Conservation (phyloP, 1,140 invertebrate genomes). For the Eulimnadia texana region DNA sequence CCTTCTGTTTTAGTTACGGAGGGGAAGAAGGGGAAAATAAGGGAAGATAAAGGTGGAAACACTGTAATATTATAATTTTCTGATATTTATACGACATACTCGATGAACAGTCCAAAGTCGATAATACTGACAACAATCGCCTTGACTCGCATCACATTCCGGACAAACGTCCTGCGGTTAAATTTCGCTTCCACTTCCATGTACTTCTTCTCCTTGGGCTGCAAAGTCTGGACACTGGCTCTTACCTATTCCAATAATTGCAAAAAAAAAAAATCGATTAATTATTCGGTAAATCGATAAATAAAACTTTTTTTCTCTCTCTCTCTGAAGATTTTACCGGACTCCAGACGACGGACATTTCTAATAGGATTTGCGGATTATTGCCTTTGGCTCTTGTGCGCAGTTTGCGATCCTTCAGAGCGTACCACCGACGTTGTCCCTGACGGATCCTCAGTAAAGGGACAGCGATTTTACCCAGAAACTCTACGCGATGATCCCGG, state of each 20-base stretch:
- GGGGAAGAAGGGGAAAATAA: no score
- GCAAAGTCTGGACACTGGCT: constrained; percentile 77
- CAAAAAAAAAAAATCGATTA: constrained; percentile 2
- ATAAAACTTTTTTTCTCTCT: background rate
- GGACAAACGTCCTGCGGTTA: constrained; percentile 81
- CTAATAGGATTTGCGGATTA: constrained; percentile 75
- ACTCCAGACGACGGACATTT: constrained; percentile 87
- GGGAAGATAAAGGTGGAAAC: no score
- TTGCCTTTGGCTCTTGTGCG: constrained; percentile 73
- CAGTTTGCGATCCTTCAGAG: constrained; percentile 91
- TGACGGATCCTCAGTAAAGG: constrained; percentile 76
- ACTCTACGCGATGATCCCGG: constrained; percentile 93
- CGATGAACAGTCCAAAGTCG: constrained; percentile 77
- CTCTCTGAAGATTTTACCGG: constrained; percentile 41
- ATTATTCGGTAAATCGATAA: background rate
- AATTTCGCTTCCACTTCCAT: constrained; percentile 90
- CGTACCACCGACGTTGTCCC: constrained; percentile 88
- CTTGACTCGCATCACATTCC: constrained; percentile 86
- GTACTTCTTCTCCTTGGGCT: constrained; percentile 90
- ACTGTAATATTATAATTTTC: no score
- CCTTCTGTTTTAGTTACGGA: no score
- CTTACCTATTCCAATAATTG: constrained; percentile 42
- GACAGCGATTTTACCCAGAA: constrained; percentile 83
- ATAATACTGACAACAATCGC: constrained; percentile 75
- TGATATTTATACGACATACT: no score